A percentile compares a stretch with the other conserved stretches of the same genome.
phyloP scores from a whole-genome alignment of 2,113 vertebrate genomes.

The Baryphthengus martii region DNA sequence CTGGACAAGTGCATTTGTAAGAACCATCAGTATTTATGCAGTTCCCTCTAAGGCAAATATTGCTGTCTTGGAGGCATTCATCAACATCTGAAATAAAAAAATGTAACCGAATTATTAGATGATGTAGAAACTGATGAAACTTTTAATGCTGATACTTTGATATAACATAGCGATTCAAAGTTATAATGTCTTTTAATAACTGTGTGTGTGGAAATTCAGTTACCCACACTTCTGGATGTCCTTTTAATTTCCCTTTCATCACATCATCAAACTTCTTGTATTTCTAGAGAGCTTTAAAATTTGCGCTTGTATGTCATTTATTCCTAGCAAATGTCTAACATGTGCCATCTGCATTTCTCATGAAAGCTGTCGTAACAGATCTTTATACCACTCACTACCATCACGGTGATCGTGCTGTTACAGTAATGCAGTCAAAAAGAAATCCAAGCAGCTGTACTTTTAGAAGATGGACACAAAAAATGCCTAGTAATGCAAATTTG shows the following conservation, averaged over 20 bases:
- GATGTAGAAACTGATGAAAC: neutral
- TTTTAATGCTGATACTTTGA: neutral
- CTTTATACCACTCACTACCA: neutral
- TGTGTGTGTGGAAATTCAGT: neutral
- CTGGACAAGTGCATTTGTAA: constrained; percentile 86
- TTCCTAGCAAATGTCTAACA: neutral
- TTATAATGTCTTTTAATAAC: neutral
- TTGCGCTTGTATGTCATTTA: neutral
- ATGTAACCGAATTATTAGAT: neutral
- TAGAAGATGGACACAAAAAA: neutral
- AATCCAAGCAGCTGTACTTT: neutral
- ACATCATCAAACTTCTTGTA: neutral
- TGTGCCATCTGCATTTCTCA: neutral
- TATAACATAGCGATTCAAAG: neutral
- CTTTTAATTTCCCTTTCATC: neutral
- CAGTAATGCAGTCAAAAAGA: neutral
- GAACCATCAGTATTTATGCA: constrained; percentile 91
- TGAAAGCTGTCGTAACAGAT: neutral
- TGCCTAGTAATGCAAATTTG: neutral
- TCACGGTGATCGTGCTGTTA: neutral
- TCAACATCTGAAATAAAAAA: constrained; percentile 85
- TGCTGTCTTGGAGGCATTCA: constrained; percentile 82
- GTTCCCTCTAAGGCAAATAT: constrained; percentile 80
- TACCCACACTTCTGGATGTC: neutral
- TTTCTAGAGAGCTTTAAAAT: neutral